Percentiles rank a stretch among this genome's conserved stretches.
Evolutionary conservation across 2,113 vertebrate species (phyloP).

Genomic region (Manacus vitellinus): DNA sequence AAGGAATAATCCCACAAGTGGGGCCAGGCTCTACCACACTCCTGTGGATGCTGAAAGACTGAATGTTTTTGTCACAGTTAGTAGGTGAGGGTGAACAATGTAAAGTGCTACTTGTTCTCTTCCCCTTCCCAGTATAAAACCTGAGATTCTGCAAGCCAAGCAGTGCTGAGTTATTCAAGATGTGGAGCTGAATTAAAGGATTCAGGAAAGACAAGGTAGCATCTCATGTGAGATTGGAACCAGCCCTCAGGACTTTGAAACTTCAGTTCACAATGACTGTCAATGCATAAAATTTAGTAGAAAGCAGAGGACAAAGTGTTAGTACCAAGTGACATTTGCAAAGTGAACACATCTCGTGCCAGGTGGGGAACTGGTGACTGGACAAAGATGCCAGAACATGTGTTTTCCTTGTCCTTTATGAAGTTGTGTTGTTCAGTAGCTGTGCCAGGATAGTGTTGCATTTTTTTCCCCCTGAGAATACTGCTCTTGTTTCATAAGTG

Average conservation of each 20-base stretch:
- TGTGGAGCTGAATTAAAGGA: background rate
- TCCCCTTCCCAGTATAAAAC: background rate
- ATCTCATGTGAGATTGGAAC: background rate
- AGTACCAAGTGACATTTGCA: background rate
- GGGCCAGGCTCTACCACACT: background rate
- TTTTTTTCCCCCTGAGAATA: background rate
- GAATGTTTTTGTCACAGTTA: background rate
- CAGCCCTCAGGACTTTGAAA: background rate
- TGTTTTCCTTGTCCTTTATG: background rate
- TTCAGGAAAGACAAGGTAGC: background rate
- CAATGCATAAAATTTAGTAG: background rate
- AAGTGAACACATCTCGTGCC: background rate
- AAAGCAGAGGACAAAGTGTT: background rate
- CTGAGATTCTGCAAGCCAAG: background rate
- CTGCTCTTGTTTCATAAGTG: background rate
- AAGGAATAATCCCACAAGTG: background rate
- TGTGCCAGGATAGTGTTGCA: background rate
- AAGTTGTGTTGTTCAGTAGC: background rate
- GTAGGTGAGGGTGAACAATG: background rate
- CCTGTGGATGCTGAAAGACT: background rate
- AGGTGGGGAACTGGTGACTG: background rate
- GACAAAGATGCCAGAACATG: background rate
- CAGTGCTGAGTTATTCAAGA: background rate
- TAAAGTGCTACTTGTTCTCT: background rate
- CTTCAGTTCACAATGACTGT: background rate